These are phyloP conservation scores for Fulmarus glacialis DNA, from an alignment of 2,113 vertebrate genomes.

Conservation along the genomic window DNA sequence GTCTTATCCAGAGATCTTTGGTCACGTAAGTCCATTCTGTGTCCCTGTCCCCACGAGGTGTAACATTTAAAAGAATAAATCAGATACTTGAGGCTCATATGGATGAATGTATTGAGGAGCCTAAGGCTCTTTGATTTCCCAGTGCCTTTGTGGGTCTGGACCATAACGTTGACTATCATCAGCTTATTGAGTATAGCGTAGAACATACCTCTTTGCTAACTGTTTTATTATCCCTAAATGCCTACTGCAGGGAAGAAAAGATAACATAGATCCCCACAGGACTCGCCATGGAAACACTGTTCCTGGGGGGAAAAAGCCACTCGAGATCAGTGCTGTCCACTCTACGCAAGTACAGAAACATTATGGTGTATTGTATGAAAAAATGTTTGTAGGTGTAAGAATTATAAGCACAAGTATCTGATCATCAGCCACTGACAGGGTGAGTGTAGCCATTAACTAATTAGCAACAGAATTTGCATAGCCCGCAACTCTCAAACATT, in stretches of 20 bases:
- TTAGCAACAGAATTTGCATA: slow-evolving; percentile 33
- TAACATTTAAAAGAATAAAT: background rate
- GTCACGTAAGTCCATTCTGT: background rate
- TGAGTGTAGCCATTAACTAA: slow-evolving; percentile 35
- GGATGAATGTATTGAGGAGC: background rate
- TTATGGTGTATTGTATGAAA: background rate
- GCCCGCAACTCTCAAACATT: background rate
- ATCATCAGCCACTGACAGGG: background rate
- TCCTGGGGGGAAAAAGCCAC: slow-evolving; percentile 5
- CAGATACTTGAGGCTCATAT: background rate
- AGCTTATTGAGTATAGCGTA: background rate
- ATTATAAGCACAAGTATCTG: background rate
- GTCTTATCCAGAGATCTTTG: background rate
- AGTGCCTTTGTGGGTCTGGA: background rate
- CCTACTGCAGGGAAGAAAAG: slow-evolving; percentile 1
- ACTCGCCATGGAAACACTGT: slow-evolving; percentile 48
- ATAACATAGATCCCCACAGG: background rate
- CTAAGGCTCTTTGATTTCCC: slow-evolving; percentile 8
- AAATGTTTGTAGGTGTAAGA: background rate
- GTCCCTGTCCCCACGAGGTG: background rate
- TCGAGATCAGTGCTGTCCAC: slow-evolving; percentile 41
- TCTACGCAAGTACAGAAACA: background rate
- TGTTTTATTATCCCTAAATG: slow-evolving; percentile 35
- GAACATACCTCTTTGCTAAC: background rate
- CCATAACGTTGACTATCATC: background rate